Conservation (phyloP, 2,888 invertebrate genomes). For the Ectemnius continuus region DNA sequence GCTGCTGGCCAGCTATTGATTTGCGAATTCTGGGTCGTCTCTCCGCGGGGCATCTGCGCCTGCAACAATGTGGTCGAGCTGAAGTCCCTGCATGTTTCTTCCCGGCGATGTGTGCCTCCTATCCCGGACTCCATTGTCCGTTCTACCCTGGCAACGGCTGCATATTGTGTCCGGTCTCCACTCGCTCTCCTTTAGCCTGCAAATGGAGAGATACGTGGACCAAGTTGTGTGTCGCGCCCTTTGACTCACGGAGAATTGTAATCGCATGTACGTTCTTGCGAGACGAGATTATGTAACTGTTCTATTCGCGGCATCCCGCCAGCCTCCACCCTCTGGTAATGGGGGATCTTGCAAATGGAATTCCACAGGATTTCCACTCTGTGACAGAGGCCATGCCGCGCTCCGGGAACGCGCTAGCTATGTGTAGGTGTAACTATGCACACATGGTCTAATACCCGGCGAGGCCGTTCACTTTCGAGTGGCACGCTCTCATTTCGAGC, state of each 20-base stretch:
- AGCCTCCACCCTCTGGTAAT: too few relatives aligned
- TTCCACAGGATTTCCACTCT: too few relatives aligned
- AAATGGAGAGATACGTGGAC: not conserved
- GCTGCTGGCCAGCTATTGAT: conserved; percentile 45
- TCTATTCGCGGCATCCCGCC: too few relatives aligned
- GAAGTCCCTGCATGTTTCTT: not conserved
- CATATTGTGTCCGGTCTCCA: not conserved
- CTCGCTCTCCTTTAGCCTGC: not conserved
- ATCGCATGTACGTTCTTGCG: too few relatives aligned
- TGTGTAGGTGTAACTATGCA: too few relatives aligned
- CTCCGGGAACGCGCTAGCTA: too few relatives aligned
- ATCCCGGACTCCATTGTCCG: not conserved
- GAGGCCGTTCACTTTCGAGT: conserved; percentile 32
- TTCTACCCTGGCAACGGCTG: not conserved
- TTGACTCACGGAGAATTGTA: too few relatives aligned
- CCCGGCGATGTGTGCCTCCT: not conserved
- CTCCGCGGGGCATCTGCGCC: conserved; percentile 17
- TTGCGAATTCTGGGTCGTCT: conserved; percentile 41
- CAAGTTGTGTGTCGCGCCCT: too few relatives aligned
- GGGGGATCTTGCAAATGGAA: too few relatives aligned
- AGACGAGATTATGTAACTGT: too few relatives aligned
- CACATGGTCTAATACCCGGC: conserved; percentile 8
- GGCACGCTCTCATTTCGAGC: conserved; percentile 30
- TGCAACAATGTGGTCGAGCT: conserved; percentile 4
- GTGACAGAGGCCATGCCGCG: too few relatives aligned